Base-by-base conservation (phyloP, 2,113 vertebrate genomes). In the Heterotilapia buettikoferi region DNA sequence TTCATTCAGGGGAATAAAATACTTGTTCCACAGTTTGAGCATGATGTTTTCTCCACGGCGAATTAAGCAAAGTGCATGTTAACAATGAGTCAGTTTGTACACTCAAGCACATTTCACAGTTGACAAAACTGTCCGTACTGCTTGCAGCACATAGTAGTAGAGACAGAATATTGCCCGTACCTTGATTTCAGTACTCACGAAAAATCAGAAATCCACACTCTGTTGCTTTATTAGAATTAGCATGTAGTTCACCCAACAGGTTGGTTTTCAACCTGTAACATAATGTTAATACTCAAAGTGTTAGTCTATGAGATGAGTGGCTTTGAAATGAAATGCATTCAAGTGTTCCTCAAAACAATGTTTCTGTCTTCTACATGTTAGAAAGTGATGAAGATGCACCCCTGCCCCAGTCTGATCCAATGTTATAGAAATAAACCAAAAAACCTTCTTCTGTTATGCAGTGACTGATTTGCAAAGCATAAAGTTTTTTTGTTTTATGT, bases 61-160 rank as follows among this genome's bases (percentile, higher is more conserved):
- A 78, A 78, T 78, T 52, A 78, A 52, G 45, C 45, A 52, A 78
- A 52, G 45, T 78, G 73, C 16, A 52, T 31, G 21, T 78, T 52
- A 6, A 52, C 73, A 52, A 1, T 52, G 26, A 47, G 9, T 50
- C 71, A 29, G 43, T 78, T 31, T 50, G 71, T 78, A 31, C 4
- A 78, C 43, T 78, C 26, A 8, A 6, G 45, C 26, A 31, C 18
- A n/a, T 52, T 78, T 50, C 26, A 52, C 29, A 52, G 43, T 52
- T 78, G 45, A 52, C 45, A 78, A 52, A n/a, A 18, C 26, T 78
- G 45, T 52, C 2, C 31, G 26, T 31, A 52, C 73, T 13, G 45
- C 29, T 12, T 78, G 16, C 16, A 52, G 45, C 45, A 33, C 26
- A 31, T 52, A 38, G 33, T 68, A 52, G 18, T 0, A 6, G 26